Base-by-base conservation (phyloP, 2,888 invertebrate species). In the Aphodius sticticus region DNA sequence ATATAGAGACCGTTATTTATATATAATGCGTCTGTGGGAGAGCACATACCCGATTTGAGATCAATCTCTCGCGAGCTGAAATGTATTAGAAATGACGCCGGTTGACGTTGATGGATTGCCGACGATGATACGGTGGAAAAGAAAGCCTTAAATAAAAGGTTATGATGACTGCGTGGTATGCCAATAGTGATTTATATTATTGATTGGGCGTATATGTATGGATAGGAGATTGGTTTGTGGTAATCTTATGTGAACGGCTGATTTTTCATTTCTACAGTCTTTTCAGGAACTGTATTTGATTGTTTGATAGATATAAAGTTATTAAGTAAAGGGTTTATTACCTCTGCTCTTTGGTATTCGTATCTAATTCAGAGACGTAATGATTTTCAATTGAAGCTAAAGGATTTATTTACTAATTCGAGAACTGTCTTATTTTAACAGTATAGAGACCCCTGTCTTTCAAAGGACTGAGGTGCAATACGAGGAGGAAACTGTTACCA, bases 1-100 rank as follows among this genome's bases (percentile, higher is more conserved):
- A 53, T 53, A 53, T 53, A 53, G 53, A 53, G 53, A 53, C 53
- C 53, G 53, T 53, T 53, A 53, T 53, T 53, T 53, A 53, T 53
- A 53, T 53, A 53, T 53, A 53, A 53, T 53, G 53, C 53, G 53
- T 7, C 53, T 53, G 53, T 53, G 53, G 53, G 53, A 9, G 53
- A 53, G 53, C 53, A 5, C 12, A 53, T 53, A 53, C 53, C 53
- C 53, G 53, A 53, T 53, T 53, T 53, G 53, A 9, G 53, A 53
- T 53, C 53, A 53, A 53, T 53, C 53, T 53, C 53, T 53, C 53
- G 53, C 7, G 53, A 53, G 53, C 53, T 53, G 53, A 53, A 53
- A 53, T 53, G 53, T 53, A 53, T 53, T 53, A 53, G 53, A 53
- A 53, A 53, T 53, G 53, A 53, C 12, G 12, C 12, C 12, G 53